Evolutionary conservation across 1,140 invertebrate genomes (phyloP).

Genomic region (Colletes latitarsis): DNA sequence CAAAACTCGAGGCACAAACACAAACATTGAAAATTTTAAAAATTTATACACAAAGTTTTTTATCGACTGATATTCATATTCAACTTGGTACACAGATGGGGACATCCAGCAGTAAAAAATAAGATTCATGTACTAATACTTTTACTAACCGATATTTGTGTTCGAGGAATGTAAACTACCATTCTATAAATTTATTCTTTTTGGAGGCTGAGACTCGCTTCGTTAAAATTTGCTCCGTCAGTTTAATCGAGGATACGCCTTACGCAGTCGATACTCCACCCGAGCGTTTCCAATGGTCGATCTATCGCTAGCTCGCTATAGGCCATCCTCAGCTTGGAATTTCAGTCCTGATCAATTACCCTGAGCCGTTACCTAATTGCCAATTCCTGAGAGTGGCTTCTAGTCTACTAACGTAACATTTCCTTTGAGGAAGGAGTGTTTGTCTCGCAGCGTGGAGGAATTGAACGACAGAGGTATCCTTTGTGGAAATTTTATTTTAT

Average conservation of each 20-base stretch:
- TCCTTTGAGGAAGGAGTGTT: slow-evolving; percentile 27
- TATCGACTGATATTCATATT: no score
- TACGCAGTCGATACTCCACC: slow-evolving; percentile 12
- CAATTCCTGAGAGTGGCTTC: slow-evolving; percentile 42
- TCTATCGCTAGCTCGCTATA: background rate
- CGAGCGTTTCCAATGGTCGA: slow-evolving; percentile 5
- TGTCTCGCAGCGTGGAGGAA: background rate
- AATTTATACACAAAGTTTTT: no score
- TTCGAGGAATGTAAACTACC: no score
- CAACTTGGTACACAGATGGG: no score
- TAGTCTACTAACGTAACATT: slow-evolving; percentile 26
- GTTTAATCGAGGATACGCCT: slow-evolving; percentile 25
- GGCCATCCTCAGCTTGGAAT: slow-evolving; percentile 45
- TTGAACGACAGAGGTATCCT: background rate
- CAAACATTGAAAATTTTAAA: no score
- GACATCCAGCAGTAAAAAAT: no score
- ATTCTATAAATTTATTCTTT: no score
- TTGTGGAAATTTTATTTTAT: slow-evolving; percentile 4
- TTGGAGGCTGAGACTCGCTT: no score
- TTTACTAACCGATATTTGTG: no score
- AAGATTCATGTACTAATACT: no score
- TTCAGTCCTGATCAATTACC: slow-evolving; percentile 39
- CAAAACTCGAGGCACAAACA: no score
- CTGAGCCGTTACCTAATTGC: slow-evolving; percentile 28
- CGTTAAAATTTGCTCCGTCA: slow-evolving; percentile 8